Evolutionary conservation across 2,113 vertebrate species (phyloP), one percentile per base, ranked within the genome.

Genomic region (Labeo rohita): DNA sequence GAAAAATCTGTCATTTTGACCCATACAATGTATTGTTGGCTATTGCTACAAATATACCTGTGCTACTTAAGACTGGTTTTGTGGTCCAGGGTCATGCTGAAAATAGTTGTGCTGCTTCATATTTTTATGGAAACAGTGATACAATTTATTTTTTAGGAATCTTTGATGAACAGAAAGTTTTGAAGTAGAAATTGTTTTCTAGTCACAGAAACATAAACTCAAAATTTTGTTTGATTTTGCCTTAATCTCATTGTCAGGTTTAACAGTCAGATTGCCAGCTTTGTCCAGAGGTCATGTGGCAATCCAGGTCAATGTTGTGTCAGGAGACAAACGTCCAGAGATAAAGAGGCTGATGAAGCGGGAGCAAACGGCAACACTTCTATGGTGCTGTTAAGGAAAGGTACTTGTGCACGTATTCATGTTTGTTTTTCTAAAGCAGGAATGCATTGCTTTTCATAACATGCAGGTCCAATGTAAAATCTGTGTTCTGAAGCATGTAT

Each of bases 341-440:
- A 94, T 0, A 90, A 91, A 56, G 93, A 92, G 87, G 87, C 84
- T 82, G 93, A 83, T 45, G 94, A 94, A 11, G 93, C 94, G 0
- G 87, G 91, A 23, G 78, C 90, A 0, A 91, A 89, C 6, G 92
- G 93, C 88, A 93, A 94, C 89, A 95, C 93, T 7, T 94, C 94
- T 43, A 92, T 95, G 91, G 93, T 95, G 84, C 93, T 95, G n/a
- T 85, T 95, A 18, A 92, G 91, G 84, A 95, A 95, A 95, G 95
- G 95, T 93, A 34, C 59, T 49, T 45, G 10, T 47, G 45, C 45
- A 75, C 28, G 21, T 39, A 39, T 39, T 39, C 3, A 12, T 50
- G 43, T 50, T 18, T 18, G 54, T 6, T 49, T 75, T 50, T 13
- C 2, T 23, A 28, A 28, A 50, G 72, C 65, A 36, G 65, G 15